phyloP scores from a whole-genome alignment of 2,888 invertebrate species.

The Pseudococcus longispinus region DNA sequence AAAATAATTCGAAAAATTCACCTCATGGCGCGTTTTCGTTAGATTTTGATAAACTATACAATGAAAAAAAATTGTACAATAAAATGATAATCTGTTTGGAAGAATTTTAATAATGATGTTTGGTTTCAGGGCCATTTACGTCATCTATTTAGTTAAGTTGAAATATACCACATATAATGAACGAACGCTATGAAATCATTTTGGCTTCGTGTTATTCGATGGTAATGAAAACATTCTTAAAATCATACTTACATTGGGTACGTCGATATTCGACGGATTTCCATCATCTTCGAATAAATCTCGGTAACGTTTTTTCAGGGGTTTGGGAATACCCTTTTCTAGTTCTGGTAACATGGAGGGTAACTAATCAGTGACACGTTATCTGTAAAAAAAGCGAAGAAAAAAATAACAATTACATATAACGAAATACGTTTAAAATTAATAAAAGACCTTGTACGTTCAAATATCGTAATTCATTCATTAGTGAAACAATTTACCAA shows the following conservation, averaged over 20 bases:
- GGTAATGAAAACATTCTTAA: neutral
- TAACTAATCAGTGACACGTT: slow-evolving; percentile 29
- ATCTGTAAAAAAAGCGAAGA: neutral
- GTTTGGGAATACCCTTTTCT: slow-evolving; percentile 29
- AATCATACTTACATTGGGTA: slow-evolving; percentile 1
- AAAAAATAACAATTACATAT: neutral
- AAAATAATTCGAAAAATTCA: neutral
- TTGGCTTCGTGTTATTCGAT: neutral
- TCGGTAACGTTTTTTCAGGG: slow-evolving; percentile 41
- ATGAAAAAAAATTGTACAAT: neutral
- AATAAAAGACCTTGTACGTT: slow-evolving; percentile 15
- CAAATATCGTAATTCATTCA: slow-evolving; percentile 39
- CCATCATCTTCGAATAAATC: slow-evolving; percentile 37
- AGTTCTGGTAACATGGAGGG: slow-evolving; percentile 35
- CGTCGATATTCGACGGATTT: neutral
- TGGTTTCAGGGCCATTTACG: slow-evolving; percentile 37
- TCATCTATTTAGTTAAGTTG: slow-evolving; percentile 22
- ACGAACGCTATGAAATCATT: neutral
- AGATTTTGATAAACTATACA: neutral
- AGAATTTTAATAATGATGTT: slow-evolving; percentile 42
- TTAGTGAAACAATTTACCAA: slow-evolving; percentile 32
- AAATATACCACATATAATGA: neutral
- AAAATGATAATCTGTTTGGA: slow-evolving; percentile 21
- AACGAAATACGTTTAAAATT: neutral
- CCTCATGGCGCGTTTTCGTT: neutral